These are phyloP conservation scores for Tachypleus tridentatus DNA, from an alignment of 1,140 invertebrate genomes.

Conservation along the genomic window DNA sequence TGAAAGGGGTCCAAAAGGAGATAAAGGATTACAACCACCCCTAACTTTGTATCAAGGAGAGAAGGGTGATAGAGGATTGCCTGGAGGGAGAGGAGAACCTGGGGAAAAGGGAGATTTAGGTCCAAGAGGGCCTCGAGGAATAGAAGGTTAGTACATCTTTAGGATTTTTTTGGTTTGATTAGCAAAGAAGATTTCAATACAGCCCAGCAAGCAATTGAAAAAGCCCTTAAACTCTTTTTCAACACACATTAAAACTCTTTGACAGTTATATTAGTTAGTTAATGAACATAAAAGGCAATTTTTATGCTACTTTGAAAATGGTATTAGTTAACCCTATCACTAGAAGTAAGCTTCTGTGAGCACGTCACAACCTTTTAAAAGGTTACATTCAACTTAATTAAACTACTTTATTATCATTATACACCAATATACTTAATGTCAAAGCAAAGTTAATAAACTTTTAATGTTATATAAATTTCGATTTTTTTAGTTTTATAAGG, in stretches of 20 bases:
- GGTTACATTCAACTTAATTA: too few relatives aligned
- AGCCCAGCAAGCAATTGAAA: conserved; percentile 29
- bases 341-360: too few relatives aligned
- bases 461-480: too few relatives aligned
- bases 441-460: too few relatives aligned
- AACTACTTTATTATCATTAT: too few relatives aligned
- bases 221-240: conserved; percentile 24
- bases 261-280: conserved; percentile 21
- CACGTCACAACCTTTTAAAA: too few relatives aligned
- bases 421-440: too few relatives aligned
- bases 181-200: conserved; percentile 46
- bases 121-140: conserved; percentile 28
- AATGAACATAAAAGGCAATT: too few relatives aligned
- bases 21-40: conserved; percentile 14
- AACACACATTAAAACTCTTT: conserved; percentile 15
- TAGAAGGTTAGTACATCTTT: conserved; percentile 51
- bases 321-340: too few relatives aligned
- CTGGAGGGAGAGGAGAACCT: conserved; percentile 9
- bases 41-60: conserved; percentile 17
- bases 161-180: conserved; percentile 43
- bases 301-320: too few relatives aligned
- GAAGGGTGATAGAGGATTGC: conserved; percentile 7
- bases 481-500: too few relatives aligned
- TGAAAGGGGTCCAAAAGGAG: conserved; percentile 46
- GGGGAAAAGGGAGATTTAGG: conserved; percentile 18